Evolutionary conservation across 2,888 invertebrate genomes (phyloP).

Genomic region (Protodeltote pygarga): DNA sequence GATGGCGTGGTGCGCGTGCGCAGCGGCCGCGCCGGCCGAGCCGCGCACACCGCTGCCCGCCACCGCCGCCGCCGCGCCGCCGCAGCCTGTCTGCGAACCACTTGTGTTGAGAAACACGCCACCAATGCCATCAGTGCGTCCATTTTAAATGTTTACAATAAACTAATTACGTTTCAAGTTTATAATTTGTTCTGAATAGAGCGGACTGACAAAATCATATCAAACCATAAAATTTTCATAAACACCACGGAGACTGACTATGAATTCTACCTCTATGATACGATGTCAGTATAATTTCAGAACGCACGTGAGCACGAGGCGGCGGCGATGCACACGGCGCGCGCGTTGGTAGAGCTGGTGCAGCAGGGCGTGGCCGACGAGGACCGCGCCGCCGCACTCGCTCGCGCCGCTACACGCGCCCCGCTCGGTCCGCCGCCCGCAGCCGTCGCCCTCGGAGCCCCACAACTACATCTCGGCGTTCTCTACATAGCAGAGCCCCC

Average conservation of each 20-base stretch:
- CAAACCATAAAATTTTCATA: not conserved
- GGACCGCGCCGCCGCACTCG: conserved; percentile 73
- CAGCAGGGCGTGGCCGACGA: conserved; percentile 77
- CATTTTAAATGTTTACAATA: too few relatives aligned
- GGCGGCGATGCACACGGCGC: conserved; percentile 76
- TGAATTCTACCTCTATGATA: too few relatives aligned
- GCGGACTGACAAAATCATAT: too few relatives aligned
- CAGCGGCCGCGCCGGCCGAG: conserved; percentile 73
- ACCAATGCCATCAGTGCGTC: conserved; percentile 67
- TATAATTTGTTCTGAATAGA: too few relatives aligned
- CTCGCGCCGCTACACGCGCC: conserved; percentile 76
- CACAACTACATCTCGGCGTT: conserved; percentile 81
- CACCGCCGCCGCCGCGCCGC: conserved; percentile 45
- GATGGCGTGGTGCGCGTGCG: conserved; percentile 80
- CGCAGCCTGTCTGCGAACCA: conserved; percentile 63
- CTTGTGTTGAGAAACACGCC: conserved; percentile 68
- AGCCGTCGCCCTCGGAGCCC: conserved; percentile 82
- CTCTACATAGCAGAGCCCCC: conserved; percentile 77
- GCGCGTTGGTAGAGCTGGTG: conserved; percentile 80
- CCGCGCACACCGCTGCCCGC: conserved; percentile 57
- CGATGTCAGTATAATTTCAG: conserved; percentile 51
- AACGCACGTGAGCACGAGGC: conserved; percentile 79
- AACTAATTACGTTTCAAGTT: too few relatives aligned
- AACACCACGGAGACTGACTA: too few relatives aligned
- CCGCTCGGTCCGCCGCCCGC: conserved; percentile 75